These are phyloP conservation scores for Philaethria dido DNA, from an alignment of 2,888 invertebrate species.

Conservation along the genomic window DNA sequence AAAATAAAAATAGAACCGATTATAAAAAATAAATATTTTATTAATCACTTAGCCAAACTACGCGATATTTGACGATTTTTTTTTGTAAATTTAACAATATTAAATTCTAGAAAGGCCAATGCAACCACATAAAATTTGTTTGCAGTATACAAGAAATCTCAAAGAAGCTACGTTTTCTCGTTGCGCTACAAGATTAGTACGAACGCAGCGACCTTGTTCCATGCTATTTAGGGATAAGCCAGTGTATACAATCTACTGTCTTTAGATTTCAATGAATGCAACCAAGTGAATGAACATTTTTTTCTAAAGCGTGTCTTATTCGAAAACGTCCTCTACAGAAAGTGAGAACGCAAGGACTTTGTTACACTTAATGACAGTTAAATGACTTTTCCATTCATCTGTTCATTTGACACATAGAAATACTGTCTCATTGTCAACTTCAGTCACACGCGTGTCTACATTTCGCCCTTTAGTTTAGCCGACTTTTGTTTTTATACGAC, in stretches of 20 bases:
- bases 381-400: slow-evolving; percentile 30
- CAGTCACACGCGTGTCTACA: slow-evolving; percentile 61
- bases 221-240: background rate
- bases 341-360: slow-evolving; percentile 23
- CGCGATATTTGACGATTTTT: no score
- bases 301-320: slow-evolving; percentile 17
- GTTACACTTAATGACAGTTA: slow-evolving; percentile 14
- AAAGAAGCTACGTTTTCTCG: background rate
- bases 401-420: slow-evolving; percentile 35
- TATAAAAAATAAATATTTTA: no score
- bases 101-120: background rate
- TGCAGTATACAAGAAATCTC: background rate
- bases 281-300: slow-evolving; percentile 21
- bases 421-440: slow-evolving; percentile 31
- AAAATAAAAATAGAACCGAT: no score
- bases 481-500: slow-evolving; percentile 29
- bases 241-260: background rate
- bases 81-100: background rate
- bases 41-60: no score
- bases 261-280: slow-evolving; percentile 17
- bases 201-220: slow-evolving; percentile 1
- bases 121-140: no score
- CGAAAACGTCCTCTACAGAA: slow-evolving; percentile 29
- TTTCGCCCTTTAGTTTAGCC: slow-evolving; percentile 46
- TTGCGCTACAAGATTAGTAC: background rate